Conservation (phyloP, 2,888 invertebrate species). For the Piscicola geometra region DNA sequence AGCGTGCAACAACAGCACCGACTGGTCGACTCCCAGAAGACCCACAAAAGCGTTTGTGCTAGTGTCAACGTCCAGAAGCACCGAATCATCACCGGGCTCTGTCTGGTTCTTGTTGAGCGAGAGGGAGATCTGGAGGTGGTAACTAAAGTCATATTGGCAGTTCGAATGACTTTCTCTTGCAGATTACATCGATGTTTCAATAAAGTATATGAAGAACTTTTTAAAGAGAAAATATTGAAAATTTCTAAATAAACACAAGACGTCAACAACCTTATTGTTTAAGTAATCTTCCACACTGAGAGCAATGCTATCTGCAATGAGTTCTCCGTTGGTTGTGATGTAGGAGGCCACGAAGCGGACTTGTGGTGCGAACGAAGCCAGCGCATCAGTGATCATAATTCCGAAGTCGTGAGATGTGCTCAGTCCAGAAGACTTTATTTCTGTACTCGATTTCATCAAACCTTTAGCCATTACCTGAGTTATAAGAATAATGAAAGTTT, state of each 20-base stretch:
- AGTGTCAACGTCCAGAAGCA: conserved; percentile 31
- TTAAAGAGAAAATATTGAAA: background rate
- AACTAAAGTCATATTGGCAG: background rate
- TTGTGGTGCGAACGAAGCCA: conserved; percentile 4
- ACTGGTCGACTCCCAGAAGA: conserved; percentile 38
- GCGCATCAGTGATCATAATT: background rate
- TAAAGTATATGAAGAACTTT: too few species aligned
- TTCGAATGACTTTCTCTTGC: too few species aligned
- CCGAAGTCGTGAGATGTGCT: background rate
- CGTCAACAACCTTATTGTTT: background rate
- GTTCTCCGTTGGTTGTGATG: conserved; percentile 6
- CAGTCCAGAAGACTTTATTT: background rate
- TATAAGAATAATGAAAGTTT: background rate
- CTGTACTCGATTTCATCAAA: background rate
- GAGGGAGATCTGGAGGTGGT: conserved; percentile 30
- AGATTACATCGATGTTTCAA: too few species aligned
- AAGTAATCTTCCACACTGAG: conserved; percentile 13
- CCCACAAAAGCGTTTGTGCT: conserved; percentile 33
- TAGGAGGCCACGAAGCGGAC: conserved; percentile 13
- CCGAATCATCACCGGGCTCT: conserved; percentile 25
- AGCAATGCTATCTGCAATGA: conserved; percentile 27
- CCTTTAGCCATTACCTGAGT: background rate
- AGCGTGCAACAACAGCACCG: conserved; percentile 28
- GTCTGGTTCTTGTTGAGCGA: conserved; percentile 28
- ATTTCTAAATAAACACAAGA: background rate